Conservation (phyloP, 2,888 invertebrate species). For the Idaea biselata region DNA sequence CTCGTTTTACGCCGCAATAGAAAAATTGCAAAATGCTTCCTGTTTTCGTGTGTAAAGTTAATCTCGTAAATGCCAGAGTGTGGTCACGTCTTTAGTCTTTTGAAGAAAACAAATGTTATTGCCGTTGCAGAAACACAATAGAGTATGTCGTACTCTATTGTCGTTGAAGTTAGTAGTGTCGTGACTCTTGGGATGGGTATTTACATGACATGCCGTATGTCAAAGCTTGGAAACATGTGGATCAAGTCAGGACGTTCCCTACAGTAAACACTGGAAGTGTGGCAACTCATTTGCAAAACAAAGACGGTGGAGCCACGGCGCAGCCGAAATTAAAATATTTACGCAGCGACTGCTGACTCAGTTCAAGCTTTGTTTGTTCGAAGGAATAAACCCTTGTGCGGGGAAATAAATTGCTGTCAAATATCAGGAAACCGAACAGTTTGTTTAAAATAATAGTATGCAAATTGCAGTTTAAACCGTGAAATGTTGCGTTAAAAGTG, state of each 20-base stretch:
- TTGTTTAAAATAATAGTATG: slow-evolving; percentile 8
- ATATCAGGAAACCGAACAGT: slow-evolving; percentile 37
- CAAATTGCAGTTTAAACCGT: slow-evolving; percentile 6
- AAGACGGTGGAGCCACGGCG: slow-evolving; percentile 51
- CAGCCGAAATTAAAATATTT: slow-evolving; percentile 76
- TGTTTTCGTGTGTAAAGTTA: slow-evolving; percentile 11
- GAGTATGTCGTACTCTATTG: no score
- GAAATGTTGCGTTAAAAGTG: slow-evolving; percentile 1
- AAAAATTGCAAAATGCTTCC: slow-evolving; percentile 15
- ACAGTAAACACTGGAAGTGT: slow-evolving; percentile 59
- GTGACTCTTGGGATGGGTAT: slow-evolving; percentile 39
- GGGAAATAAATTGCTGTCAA: slow-evolving; percentile 66
- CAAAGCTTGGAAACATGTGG: slow-evolving; percentile 56
- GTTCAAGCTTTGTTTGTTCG: slow-evolving; percentile 65
- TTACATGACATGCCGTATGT: slow-evolving; percentile 45
- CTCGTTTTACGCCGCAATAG: slow-evolving; percentile 11
- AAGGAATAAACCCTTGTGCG: slow-evolving; percentile 60
- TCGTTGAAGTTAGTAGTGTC: slow-evolving; percentile 29
- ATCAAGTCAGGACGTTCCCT: slow-evolving; percentile 55
- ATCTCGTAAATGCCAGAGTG: slow-evolving; percentile 10
- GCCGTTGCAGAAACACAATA: slow-evolving; percentile 34
- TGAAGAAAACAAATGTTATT: slow-evolving; percentile 20
- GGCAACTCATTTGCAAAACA: slow-evolving; percentile 76
- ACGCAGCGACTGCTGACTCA: slow-evolving; percentile 70
- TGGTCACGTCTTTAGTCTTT: slow-evolving; percentile 11